These are phyloP conservation scores for Eledone cirrhosa DNA, from an alignment of 2,888 invertebrate species.

Conservation along the genomic window DNA sequence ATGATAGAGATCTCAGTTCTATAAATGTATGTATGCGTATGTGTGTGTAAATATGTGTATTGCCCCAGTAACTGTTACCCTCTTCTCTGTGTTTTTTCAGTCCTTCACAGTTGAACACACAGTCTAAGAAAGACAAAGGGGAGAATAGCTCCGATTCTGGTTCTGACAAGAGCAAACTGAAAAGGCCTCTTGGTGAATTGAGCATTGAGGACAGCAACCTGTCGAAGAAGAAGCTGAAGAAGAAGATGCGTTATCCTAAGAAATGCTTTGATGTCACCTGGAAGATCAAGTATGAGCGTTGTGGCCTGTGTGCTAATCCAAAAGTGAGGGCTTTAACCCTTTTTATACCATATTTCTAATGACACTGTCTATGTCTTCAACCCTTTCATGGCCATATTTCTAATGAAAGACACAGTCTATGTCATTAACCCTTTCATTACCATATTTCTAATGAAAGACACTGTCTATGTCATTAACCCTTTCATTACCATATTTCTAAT, in stretches of 20 bases:
- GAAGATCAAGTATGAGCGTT: slow-evolving; percentile 54
- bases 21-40: neutral
- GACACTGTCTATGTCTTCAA: too few species aligned
- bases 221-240: slow-evolving; percentile 87
- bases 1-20: neutral
- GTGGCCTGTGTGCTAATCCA: slow-evolving; percentile 53
- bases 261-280: slow-evolving; percentile 68
- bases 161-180: slow-evolving; percentile 29
- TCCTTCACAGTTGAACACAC: slow-evolving; percentile 75
- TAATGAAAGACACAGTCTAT: too few species aligned
- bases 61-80: neutral
- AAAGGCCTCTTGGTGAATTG: slow-evolving; percentile 49
- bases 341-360: neutral
- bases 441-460: too few species aligned
- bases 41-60: neutral
- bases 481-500: too few species aligned
- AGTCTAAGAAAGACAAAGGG: slow-evolving; percentile 64
- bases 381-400: too few species aligned
- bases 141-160: neutral
- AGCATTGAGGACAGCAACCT: slow-evolving; percentile 49
- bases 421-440: too few species aligned
- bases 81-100: slow-evolving; percentile 41
- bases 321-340: slow-evolving; percentile 42
- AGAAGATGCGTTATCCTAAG: slow-evolving; percentile 78
- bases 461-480: too few species aligned